phyloP scores from a whole-genome alignment of 2,888 invertebrate species.

The Pantelozetes paolii region DNA sequence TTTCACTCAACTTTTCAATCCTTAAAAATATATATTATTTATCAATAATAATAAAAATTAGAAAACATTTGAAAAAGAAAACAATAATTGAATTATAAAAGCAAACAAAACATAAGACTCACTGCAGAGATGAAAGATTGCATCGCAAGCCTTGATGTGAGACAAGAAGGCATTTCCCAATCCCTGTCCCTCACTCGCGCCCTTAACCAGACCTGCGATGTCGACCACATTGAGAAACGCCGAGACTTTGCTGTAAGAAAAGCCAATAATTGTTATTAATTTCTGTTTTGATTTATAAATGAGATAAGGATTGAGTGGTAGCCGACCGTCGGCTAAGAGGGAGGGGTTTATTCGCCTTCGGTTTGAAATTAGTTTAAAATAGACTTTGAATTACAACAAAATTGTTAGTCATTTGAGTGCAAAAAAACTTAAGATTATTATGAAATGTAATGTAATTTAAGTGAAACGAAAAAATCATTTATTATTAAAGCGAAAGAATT shows the following conservation, averaged over 20 bases:
- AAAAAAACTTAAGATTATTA: background rate
- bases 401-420: background rate
- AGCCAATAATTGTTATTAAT: conserved; percentile 23
- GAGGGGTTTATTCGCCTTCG: background rate
- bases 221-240: conserved; percentile 96
- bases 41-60: background rate
- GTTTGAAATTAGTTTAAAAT: background rate
- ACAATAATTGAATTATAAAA: conserved; percentile 4
- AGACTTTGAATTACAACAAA: background rate
- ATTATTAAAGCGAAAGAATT: conserved; percentile 21
- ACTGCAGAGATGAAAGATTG: conserved; percentile 94
- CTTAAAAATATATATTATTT: too few relatives aligned
- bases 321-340: background rate
- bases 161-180: conserved; percentile 97
- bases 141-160: conserved; percentile 97
- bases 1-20: too few relatives aligned
- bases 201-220: conserved; percentile 96
- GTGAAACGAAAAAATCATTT: conserved; percentile 22
- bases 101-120: conserved; percentile 56
- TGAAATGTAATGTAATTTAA: conserved; percentile 13
- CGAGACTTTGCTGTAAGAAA: conserved; percentile 86
- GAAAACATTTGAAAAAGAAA: background rate
- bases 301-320: background rate
- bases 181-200: conserved; percentile 96
- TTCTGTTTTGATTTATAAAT: background rate